Evolutionary conservation across 2,888 invertebrate genomes (phyloP).

Genomic region (Perithous albicinctus): DNA sequence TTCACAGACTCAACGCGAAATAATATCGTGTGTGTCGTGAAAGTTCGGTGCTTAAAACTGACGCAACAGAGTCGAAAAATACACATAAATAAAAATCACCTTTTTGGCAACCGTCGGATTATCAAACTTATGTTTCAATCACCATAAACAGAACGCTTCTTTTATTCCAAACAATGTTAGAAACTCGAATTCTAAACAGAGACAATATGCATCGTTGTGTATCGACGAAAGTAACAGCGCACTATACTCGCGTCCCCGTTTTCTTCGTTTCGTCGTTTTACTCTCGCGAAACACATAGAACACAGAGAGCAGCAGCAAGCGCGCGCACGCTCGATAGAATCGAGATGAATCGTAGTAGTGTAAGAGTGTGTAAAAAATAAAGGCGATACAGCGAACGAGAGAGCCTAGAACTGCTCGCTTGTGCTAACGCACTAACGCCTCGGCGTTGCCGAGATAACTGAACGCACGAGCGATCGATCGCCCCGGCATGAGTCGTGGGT

Average conservation of each 20-base stretch:
- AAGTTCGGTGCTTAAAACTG: not conserved
- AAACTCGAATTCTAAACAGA: not conserved
- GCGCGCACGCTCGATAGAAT: constrained; percentile 22
- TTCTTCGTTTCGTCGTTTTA: no score
- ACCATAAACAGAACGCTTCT: not conserved
- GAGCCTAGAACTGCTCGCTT: constrained; percentile 10
- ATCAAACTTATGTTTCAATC: not conserved
- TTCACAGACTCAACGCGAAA: no score
- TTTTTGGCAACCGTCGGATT: not conserved
- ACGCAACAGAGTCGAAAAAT: not conserved
- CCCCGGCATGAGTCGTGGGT: constrained; percentile 63
- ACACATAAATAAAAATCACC: not conserved
- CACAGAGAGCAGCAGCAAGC: not conserved
- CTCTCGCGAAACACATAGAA: no score
- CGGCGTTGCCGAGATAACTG: constrained; percentile 63
- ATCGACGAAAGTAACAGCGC: not conserved
- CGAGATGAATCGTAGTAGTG: not conserved
- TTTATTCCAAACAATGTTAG: not conserved
- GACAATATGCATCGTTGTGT: not conserved
- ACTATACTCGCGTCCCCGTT: constrained; percentile 11
- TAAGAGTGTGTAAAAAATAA: not conserved
- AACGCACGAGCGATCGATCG: constrained; percentile 62
- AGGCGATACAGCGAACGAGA: constrained; percentile 3
- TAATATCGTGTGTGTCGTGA: no score
- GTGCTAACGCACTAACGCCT: constrained; percentile 57